Evolutionary conservation across 2,888 invertebrate genomes (phyloP).

Genomic region (Dendrolimus pini): DNA sequence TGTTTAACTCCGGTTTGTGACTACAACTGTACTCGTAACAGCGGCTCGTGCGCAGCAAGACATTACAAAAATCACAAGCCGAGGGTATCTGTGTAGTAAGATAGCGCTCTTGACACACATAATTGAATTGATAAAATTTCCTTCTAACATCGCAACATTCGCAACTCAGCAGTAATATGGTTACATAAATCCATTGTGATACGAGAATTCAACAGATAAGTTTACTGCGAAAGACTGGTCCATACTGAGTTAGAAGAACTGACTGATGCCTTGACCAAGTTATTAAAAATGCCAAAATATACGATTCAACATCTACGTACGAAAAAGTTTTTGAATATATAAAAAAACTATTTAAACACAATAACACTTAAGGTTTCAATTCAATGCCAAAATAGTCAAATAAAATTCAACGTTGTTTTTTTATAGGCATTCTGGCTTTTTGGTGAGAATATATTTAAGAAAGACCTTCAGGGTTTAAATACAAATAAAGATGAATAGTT

Average conservation of each 20-base stretch:
- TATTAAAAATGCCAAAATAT: neutral
- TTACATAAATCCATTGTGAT: neutral
- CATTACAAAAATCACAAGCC: slow-evolving; percentile 3
- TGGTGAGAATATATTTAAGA: too few species aligned
- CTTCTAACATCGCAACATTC: slow-evolving; percentile 5
- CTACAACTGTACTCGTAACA: neutral
- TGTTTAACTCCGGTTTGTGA: slow-evolving; percentile 25
- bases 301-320: neutral
- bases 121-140: slow-evolving; percentile 7
- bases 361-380: neutral
- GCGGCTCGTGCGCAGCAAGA: slow-evolving; percentile 18
- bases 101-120: slow-evolving; percentile 9
- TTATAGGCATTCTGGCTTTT: too few species aligned
- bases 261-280: neutral
- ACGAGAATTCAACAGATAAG: neutral
- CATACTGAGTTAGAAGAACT: neutral
- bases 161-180: neutral
- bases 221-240: neutral
- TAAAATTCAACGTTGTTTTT: too few species aligned
- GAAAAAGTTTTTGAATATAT: neutral
- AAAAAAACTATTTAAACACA: neutral
- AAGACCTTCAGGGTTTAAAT: too few species aligned
- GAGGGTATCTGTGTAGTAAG: slow-evolving; percentile 7
- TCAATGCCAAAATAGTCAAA: neutral
- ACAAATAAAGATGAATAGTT: too few species aligned